Percentiles rank a stretch among this genome's conserved stretches.
Conservation (phyloP, 2,113 vertebrate species). For the Phaethon lepturus region DNA sequence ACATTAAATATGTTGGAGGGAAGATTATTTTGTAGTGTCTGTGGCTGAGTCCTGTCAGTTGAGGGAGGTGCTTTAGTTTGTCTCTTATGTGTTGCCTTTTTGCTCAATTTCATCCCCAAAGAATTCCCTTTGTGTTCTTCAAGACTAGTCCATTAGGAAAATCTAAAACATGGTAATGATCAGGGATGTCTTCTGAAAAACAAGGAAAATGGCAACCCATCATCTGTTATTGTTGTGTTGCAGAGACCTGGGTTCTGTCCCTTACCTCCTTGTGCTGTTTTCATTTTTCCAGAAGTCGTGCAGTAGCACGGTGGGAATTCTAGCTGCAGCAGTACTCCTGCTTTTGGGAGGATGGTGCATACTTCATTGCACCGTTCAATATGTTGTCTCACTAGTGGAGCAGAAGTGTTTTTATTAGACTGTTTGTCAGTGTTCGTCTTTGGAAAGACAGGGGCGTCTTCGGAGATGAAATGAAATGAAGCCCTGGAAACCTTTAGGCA, state of each 20-base stretch:
- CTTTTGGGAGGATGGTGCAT: not conserved
- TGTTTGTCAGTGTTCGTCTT: not conserved
- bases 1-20: not conserved
- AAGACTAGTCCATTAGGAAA: not conserved
- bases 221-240: not conserved
- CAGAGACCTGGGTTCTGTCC: not conserved
- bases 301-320: not conserved
- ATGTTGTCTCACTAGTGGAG: fast-evolving
- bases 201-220: not conserved
- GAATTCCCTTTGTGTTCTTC: not conserved
- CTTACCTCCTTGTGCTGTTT: not conserved
- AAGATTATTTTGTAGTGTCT: not conserved
- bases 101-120: not conserved
- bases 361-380: not conserved
- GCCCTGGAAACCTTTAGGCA: not conserved
- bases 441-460: not conserved
- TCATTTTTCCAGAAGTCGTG: not conserved
- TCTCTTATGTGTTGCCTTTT: not conserved
- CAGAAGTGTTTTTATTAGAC: not conserved
- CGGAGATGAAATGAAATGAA: not conserved
- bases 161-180: not conserved
- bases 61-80: not conserved
- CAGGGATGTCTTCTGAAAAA: not conserved
- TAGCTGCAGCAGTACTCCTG: not conserved
- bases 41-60: not conserved